These are phyloP conservation scores for Maylandia zebra DNA, from an alignment of 2,113 vertebrate genomes.

Conservation along the genomic window DNA sequence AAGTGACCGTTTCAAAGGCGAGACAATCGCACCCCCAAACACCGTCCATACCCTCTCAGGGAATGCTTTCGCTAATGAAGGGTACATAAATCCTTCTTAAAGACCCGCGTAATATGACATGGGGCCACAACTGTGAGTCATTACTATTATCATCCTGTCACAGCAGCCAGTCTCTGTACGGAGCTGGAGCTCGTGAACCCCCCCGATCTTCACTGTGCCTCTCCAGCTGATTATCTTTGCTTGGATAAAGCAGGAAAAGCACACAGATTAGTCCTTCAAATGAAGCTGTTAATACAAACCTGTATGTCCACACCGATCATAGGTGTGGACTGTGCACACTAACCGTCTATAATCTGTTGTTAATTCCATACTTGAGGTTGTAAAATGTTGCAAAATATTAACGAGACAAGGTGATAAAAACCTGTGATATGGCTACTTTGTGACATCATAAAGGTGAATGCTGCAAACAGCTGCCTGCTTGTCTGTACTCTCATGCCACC, in stretches of 20 bases:
- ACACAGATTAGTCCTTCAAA: not conserved
- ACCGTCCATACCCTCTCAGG: not conserved
- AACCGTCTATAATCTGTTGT: not conserved
- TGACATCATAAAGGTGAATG: not conserved
- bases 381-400: not conserved
- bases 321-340: not conserved
- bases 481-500: not conserved
- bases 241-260: not conserved
- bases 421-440: not conserved
- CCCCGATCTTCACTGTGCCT: not conserved
- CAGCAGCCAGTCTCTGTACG: not conserved
- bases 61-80: not conserved
- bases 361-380: not conserved
- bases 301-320: not conserved
- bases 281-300: not conserved
- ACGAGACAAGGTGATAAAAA: not conserved
- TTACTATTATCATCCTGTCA: constrained; percentile 1
- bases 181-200: not conserved
- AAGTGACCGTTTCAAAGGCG: not conserved
- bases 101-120: not conserved
- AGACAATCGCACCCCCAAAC: not conserved
- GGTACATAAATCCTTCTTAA: not conserved
- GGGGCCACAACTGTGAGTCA: constrained; percentile 14
- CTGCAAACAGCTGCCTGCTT: not conserved
- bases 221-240: not conserved